Percentiles rank a stretch among this genome's conserved stretches.
Evolutionary conservation across 2,113 vertebrate species (phyloP).

Genomic region (Corythaeola cristata): DNA sequence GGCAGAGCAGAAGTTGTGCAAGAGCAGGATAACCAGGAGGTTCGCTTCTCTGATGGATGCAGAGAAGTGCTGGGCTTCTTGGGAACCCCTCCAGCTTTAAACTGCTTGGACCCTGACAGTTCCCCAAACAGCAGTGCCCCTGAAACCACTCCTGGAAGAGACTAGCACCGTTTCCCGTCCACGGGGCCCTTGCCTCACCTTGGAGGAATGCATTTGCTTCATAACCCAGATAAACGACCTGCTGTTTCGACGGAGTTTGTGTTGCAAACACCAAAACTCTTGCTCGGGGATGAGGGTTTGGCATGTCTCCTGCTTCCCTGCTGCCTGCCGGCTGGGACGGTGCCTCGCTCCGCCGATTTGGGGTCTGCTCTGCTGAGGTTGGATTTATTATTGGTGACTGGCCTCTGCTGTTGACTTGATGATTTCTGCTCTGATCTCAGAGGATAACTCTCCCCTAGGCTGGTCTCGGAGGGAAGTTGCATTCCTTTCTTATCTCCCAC

Average conservation of each 20-base stretch:
- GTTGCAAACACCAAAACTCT: not conserved
- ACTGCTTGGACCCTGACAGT: not conserved
- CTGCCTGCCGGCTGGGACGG: not conserved
- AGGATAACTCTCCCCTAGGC: constrained; percentile 70
- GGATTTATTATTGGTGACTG: constrained; percentile 51
- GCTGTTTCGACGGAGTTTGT: not conserved
- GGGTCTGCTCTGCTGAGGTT: not conserved
- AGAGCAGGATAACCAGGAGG: not conserved
- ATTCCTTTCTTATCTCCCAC: constrained; percentile 81
- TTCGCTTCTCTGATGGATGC: not conserved
- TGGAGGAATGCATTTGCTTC: not conserved
- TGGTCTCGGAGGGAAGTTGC: constrained; percentile 68
- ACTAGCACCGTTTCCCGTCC: not conserved
- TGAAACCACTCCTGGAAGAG: not conserved
- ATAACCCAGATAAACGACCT: not conserved
- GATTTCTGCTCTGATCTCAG: constrained; percentile 71
- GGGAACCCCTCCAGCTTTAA: not conserved
- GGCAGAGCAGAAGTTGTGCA: not conserved
- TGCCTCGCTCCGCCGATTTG: not conserved
- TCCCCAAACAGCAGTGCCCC: not conserved
- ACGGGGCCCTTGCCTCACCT: not conserved
- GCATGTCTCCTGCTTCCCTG: not conserved
- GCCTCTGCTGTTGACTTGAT: constrained; percentile 66
- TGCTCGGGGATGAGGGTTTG: not conserved
- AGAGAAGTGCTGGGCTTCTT: not conserved